Conservation (phyloP, 1,140 invertebrate genomes). For the Orius insidiosus region DNA sequence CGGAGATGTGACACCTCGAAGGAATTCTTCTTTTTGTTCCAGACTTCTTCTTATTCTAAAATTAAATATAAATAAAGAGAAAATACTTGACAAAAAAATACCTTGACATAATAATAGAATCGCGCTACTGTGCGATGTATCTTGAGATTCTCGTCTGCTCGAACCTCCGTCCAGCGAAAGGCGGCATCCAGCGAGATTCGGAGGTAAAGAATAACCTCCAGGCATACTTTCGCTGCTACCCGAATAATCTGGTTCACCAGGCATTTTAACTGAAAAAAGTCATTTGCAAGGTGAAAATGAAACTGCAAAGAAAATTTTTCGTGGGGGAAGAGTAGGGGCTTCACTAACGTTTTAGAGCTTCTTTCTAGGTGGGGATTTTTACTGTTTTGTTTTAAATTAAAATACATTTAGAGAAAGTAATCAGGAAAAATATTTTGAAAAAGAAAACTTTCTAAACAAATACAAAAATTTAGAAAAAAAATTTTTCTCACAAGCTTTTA, state of each 20-base stretch:
- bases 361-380: too few relatives aligned
- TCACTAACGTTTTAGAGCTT: too few relatives aligned
- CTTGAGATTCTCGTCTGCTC: neutral
- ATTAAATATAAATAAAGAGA: neutral
- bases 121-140: conserved; percentile 30
- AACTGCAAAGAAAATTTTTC: too few relatives aligned
- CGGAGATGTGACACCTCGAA: conserved; percentile 28
- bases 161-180: conserved; percentile 27
- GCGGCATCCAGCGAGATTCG: conserved; percentile 24
- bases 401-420: too few relatives aligned
- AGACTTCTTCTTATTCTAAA: conserved; percentile 55
- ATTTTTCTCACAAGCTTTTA: too few relatives aligned
- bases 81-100: neutral
- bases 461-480: too few relatives aligned
- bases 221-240: conserved; percentile 13
- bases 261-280: conserved; percentile 2
- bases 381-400: too few relatives aligned
- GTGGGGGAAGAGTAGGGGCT: too few relatives aligned
- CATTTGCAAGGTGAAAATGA: too few relatives aligned
- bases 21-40: conserved; percentile 74
- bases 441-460: too few relatives aligned
- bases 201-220: conserved; percentile 20
- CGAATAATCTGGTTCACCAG: conserved; percentile 3
- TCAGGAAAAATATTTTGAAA: too few relatives aligned
- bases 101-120: conserved; percentile 42